Evolutionary conservation across 2,888 invertebrate species (phyloP).

Genomic region (Eucriotettix oculatus): DNA sequence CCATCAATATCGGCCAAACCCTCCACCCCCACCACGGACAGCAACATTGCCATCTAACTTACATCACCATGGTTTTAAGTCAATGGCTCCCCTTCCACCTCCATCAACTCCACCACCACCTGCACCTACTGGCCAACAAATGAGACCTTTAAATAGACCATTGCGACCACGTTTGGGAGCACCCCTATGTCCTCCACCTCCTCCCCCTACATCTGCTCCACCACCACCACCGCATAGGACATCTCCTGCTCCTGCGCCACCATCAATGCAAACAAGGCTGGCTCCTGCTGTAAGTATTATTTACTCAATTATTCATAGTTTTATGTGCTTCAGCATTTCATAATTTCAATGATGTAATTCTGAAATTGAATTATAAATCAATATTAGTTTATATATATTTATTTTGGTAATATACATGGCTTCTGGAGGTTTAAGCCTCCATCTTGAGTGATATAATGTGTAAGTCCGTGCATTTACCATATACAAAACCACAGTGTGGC

Average conservation of each 20-base stretch:
- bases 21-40: conserved; percentile 17
- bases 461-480: too few relatives aligned
- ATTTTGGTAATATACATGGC: too few relatives aligned
- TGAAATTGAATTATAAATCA: too few relatives aligned
- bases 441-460: too few relatives aligned
- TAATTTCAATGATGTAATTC: too few relatives aligned
- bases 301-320: neutral
- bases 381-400: too few relatives aligned
- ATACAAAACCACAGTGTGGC: too few relatives aligned
- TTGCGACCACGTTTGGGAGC: conserved; percentile 27
- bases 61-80: conserved; percentile 10
- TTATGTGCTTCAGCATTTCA: neutral
- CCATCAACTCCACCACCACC: conserved; percentile 3
- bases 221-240: conserved; percentile 19
- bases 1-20: conserved; percentile 16
- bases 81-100: conserved; percentile 12
- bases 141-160: conserved; percentile 30
- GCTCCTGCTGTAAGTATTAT: conserved; percentile 11
- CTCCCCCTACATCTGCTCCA: conserved; percentile 29
- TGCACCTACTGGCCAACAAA: conserved; percentile 10
- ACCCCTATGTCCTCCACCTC: conserved; percentile 30
- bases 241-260: conserved; percentile 22
- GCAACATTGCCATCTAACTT: conserved; percentile 20
- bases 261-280: conserved; percentile 16
- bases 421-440: too few relatives aligned